Conservation (phyloP, 2,888 invertebrate species). For the Caenorhabditis afra region DNA sequence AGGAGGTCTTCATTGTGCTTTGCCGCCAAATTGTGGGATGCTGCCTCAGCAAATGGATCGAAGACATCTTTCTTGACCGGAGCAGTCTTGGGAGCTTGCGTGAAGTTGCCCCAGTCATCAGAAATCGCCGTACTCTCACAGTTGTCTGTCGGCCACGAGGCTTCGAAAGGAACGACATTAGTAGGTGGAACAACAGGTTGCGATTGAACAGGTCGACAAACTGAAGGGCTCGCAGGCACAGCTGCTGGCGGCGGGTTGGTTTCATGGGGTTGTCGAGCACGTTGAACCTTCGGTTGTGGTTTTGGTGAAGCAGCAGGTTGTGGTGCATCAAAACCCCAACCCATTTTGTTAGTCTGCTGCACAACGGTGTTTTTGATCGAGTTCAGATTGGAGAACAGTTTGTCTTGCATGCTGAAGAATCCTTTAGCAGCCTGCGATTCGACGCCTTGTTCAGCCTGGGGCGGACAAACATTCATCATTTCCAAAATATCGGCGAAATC, state of each 20-base stretch:
- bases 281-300: conserved; percentile 23
- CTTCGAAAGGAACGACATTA: conserved; percentile 27
- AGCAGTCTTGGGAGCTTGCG: conserved; percentile 27
- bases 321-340: conserved; percentile 31
- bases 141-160: conserved; percentile 42
- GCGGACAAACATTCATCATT: conserved; percentile 23
- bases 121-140: neutral
- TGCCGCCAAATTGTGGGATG: conserved; percentile 16
- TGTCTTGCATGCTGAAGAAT: conserved; percentile 55
- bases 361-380: conserved; percentile 52
- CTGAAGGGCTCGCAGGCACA: too few species aligned
- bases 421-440: conserved; percentile 39
- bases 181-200: neutral
- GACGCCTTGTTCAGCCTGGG: conserved; percentile 27
- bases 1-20: conserved; percentile 47
- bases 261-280: conserved; percentile 9
- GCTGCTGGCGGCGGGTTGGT: conserved; percentile 1
- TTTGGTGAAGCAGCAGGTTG: conserved; percentile 33
- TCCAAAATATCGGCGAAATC: conserved; percentile 56
- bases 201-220: conserved; percentile 4
- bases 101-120: conserved; percentile 50
- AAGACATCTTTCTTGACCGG: conserved; percentile 35
- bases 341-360: conserved; percentile 55
- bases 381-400: conserved; percentile 48
- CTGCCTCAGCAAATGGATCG: conserved; percentile 47